Evolutionary conservation across 2,113 vertebrate species (phyloP).

Genomic region (Rhea pennata): DNA sequence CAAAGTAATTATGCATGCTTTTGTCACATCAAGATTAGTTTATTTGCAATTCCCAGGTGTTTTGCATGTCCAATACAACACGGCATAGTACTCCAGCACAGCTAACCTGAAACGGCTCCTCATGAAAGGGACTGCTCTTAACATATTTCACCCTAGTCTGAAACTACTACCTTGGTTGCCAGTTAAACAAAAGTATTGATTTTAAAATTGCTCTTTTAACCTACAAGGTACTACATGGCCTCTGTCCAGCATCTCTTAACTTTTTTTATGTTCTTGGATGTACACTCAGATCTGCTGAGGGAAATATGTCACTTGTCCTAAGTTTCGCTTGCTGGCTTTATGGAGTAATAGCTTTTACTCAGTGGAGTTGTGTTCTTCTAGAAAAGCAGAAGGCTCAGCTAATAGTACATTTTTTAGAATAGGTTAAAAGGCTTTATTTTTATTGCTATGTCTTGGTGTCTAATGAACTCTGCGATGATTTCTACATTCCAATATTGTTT

Average conservation of each 20-base stretch:
- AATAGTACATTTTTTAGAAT: neutral
- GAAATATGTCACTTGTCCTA: constrained; percentile 54
- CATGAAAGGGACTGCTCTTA: constrained; percentile 29
- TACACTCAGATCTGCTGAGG: constrained; percentile 30
- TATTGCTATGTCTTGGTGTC: neutral
- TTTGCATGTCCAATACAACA: neutral
- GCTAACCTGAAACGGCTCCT: constrained; percentile 22
- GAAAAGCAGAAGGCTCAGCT: neutral
- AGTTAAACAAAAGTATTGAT: constrained; percentile 75
- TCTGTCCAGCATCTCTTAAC: constrained; percentile 54
- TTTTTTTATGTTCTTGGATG: constrained; percentile 46
- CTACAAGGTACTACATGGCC: constrained; percentile 52
- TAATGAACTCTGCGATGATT: constrained; percentile 28
- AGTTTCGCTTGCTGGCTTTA: neutral
- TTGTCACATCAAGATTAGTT: constrained; percentile 66
- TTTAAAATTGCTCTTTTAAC: constrained; percentile 75
- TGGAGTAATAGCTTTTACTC: constrained; percentile 26
- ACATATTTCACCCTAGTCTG: constrained; percentile 33
- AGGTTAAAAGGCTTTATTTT: neutral
- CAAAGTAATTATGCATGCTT: constrained; percentile 64
- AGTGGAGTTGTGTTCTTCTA: neutral
- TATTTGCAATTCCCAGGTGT: constrained; percentile 63
- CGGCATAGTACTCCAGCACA: neutral
- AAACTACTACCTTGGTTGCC: constrained; percentile 33
- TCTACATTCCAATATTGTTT: neutral